Evolutionary conservation across 2,888 invertebrate genomes (phyloP), one percentile per base, ranked within the genome.

Genomic region (Psococerastis gibbosa): DNA sequence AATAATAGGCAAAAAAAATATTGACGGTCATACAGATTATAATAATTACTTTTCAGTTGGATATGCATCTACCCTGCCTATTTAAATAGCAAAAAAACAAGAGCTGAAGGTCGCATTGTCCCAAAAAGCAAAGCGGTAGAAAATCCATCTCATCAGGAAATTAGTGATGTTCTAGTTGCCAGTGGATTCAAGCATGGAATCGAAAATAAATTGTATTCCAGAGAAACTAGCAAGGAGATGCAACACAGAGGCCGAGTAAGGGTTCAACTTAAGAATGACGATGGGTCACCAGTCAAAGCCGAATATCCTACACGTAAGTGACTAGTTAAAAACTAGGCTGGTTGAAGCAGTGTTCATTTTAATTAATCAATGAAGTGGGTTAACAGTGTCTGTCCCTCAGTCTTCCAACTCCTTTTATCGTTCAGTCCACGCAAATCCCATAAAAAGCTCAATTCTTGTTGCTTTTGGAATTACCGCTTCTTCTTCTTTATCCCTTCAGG

Each of bases 51-150:
- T 60, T 60, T 47, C 65, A 83, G 84, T 57, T 98, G 97, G 97
- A 71, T 95, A 45, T 92, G 92, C 58, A 78, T 98, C 48, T 98
- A 98, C 61, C 98, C 98, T 45, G 82, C 89, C 0, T 98, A 97
- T 55, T 68, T 98, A 42, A 97, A 98, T 58, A 87, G 79, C 54
- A 92, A 89, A 57, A 92, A 87, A 60, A 83, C 89, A 0, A 60
- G 83, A 13, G 84, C 84, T 2, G 80, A 92, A 60, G 98, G 98
- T 3, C 70, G 98, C 23, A 73, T 78, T 52, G 65, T 98, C 17
- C 64, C 83, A 1, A 88, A 88, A 62, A 71, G 76, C 2, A 75
- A 76, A 58, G 89, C 88, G 59, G 82, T 97, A 1, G 92, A 95
- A 53, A 92, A 94, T 62, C 98, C 98, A 11, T 89, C 89, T 0